A percentile compares a stretch with the other conserved stretches of the same genome.
Conservation (phyloP, 2,888 invertebrate species). For the Ectemnius lituratus region DNA sequence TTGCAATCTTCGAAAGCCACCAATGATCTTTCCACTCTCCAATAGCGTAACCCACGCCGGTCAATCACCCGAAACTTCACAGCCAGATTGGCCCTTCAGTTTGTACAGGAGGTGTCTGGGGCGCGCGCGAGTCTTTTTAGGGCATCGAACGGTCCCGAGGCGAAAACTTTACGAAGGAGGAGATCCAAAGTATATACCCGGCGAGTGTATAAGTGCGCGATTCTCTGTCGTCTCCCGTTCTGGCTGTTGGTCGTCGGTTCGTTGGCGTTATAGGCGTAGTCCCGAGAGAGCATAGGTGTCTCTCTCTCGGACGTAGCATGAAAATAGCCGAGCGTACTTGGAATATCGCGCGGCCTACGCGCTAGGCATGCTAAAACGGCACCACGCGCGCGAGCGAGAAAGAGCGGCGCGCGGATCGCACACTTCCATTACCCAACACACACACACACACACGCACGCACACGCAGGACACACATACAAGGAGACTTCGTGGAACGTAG, state of each 20-base stretch:
- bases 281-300: slow-evolving; percentile 50
- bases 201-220: too few species aligned
- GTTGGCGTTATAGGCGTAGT: slow-evolving; percentile 40
- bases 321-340: slow-evolving; percentile 70
- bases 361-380: slow-evolving; percentile 64
- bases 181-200: too few species aligned
- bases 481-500: neutral
- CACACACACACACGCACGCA: neutral
- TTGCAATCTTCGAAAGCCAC: too few species aligned
- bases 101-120: too few species aligned
- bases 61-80: too few species aligned
- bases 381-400: slow-evolving; percentile 16
- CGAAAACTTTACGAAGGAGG: too few species aligned
- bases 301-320: slow-evolving; percentile 62
- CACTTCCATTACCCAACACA: neutral
- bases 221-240: too few species aligned
- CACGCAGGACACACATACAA: neutral
- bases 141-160: too few species aligned
- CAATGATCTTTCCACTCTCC: too few species aligned
- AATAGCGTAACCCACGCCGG: too few species aligned
- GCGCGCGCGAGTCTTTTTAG: too few species aligned
- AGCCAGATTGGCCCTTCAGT: too few species aligned
- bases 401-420: slow-evolving; percentile 17
- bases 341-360: slow-evolving; percentile 68
- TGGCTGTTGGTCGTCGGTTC: slow-evolving; percentile 18